These are phyloP conservation scores for Cyanistes caeruleus DNA, from an alignment of 2,113 vertebrate genomes.

Conservation along the genomic window DNA sequence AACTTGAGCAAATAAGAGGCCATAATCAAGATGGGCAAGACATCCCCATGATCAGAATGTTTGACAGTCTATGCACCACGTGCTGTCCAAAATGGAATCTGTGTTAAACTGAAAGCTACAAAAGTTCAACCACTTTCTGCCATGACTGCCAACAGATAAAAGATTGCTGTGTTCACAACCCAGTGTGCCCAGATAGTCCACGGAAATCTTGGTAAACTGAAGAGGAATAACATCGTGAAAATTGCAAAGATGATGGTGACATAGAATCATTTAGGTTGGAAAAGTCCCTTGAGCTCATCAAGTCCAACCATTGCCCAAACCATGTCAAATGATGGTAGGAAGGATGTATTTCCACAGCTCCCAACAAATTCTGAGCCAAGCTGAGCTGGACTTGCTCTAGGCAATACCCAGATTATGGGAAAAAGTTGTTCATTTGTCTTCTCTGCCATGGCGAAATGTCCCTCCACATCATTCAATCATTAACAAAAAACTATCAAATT, in stretches of 20 bases:
- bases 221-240: neutral
- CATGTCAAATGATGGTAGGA: neutral
- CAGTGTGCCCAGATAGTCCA: neutral
- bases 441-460: neutral
- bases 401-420: neutral
- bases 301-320: neutral
- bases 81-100: neutral
- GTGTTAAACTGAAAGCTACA: neutral
- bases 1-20: neutral
- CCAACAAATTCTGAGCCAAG: neutral
- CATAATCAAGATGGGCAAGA: neutral
- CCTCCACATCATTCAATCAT: neutral
- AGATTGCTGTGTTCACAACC: neutral
- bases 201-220: neutral
- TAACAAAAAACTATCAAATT: neutral
- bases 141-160: rapidly evolving
- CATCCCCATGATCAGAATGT: neutral
- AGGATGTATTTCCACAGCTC: neutral
- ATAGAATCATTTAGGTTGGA: neutral
- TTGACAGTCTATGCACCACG: neutral
- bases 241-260: neutral
- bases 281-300: neutral
- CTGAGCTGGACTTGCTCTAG: neutral
- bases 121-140: neutral
- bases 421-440: neutral